Percentiles rank a stretch among this genome's conserved stretches.
Evolutionary conservation across 1,140 invertebrate genomes (phyloP).

Genomic region (Sitodiplosis mosellana): DNA sequence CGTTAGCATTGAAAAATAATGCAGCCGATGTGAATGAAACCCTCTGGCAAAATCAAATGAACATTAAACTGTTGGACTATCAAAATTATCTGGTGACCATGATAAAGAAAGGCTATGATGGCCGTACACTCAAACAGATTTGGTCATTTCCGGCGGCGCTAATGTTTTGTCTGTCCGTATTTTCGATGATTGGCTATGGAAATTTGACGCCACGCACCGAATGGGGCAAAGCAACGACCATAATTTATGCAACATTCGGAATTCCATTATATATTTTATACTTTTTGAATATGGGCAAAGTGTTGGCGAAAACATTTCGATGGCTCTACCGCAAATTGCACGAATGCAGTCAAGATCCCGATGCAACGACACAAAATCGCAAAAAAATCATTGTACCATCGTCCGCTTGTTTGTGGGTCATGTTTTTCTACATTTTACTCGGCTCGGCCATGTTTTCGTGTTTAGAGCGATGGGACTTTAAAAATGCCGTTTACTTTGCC

Average conservation of each 20-base stretch:
- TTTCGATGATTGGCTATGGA: slow-evolving; percentile 90
- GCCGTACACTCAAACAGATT: slow-evolving; percentile 43
- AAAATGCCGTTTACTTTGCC: slow-evolving; percentile 91
- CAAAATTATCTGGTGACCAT: slow-evolving; percentile 48
- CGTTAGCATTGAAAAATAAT: slow-evolving; percentile 49
- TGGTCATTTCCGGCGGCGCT: slow-evolving; percentile 73
- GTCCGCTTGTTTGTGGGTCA: slow-evolving; percentile 85
- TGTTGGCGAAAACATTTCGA: slow-evolving; percentile 56
- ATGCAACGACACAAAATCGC: slow-evolving; percentile 22
- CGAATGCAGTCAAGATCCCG: slow-evolving; percentile 42
- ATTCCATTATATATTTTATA: slow-evolving; percentile 84
- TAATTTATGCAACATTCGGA: slow-evolving; percentile 86
- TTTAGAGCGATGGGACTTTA: slow-evolving; percentile 84
- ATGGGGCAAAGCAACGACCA: slow-evolving; percentile 80
- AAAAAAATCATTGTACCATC: slow-evolving; percentile 70
- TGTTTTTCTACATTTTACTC: slow-evolving; percentile 72
- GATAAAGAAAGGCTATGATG: slow-evolving; percentile 61
- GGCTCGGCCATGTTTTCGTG: slow-evolving; percentile 87
- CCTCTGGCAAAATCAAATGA: slow-evolving; percentile 45
- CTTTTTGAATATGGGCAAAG: slow-evolving; percentile 77
- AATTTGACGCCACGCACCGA: slow-evolving; percentile 80
- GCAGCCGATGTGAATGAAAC: slow-evolving; percentile 45
- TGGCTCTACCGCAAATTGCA: slow-evolving; percentile 62
- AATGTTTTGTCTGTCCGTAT: slow-evolving; percentile 73
- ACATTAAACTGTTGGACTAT: slow-evolving; percentile 46